These are phyloP conservation scores for Cyprinus carpio DNA, from an alignment of 2,113 vertebrate species.

Conservation along the genomic window DNA sequence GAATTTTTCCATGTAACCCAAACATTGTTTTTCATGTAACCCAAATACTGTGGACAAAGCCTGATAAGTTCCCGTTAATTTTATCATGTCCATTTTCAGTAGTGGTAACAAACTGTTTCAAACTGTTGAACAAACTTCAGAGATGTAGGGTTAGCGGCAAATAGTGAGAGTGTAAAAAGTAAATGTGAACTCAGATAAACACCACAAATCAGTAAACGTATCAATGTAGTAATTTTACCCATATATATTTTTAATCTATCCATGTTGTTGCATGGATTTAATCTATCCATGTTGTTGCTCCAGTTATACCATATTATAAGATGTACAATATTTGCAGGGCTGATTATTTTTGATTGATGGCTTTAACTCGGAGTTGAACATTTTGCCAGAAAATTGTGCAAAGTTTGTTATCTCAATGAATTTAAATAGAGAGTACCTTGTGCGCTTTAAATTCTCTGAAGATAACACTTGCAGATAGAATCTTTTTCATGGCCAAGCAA, in stretches of 20 bases:
- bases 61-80: background rate
- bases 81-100: background rate
- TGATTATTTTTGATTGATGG: background rate
- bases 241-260: background rate
- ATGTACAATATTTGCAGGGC: background rate
- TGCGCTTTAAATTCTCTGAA: background rate
- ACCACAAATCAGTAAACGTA: background rate
- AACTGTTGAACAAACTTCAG: background rate
- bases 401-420: slow-evolving; percentile 15
- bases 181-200: background rate
- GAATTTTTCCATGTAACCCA: background rate
- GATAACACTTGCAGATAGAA: background rate
- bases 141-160: background rate
- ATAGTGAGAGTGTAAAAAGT: background rate
- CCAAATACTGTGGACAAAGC: background rate
- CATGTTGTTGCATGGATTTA: background rate
- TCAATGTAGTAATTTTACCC: background rate
- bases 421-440: background rate
- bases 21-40: background rate
- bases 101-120: background rate
- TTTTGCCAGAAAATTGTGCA: slow-evolving; percentile 19
- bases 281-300: background rate
- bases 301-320: background rate
- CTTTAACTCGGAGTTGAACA: slow-evolving; percentile 21
- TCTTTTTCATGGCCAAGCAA: background rate